Evolutionary conservation across 2,888 invertebrate genomes (phyloP).

Genomic region (Keiferia lycopersicella): DNA sequence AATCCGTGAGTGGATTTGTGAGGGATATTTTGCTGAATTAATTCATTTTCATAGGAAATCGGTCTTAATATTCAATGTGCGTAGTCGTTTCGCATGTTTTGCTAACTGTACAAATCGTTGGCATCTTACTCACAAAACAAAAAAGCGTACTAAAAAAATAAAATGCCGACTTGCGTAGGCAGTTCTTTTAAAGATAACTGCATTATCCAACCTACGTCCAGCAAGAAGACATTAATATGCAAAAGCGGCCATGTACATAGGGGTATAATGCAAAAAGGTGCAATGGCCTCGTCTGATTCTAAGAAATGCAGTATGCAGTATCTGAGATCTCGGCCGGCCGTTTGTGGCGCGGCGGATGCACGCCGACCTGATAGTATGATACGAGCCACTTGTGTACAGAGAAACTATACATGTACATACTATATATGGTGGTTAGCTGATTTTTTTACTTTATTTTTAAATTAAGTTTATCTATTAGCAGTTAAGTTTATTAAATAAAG

Average conservation of each 20-base stretch:
- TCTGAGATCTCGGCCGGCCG: slow-evolving; percentile 64
- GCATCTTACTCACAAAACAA: not conserved
- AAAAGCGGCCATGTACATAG: slow-evolving; percentile 26
- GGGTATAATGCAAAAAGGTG: slow-evolving; percentile 53
- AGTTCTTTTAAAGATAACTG: slow-evolving; percentile 13
- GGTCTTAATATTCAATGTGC: slow-evolving; percentile 31
- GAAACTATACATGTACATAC: not conserved
- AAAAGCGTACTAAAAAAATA: not conserved
- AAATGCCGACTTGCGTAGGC: not conserved
- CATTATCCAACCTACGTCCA: slow-evolving; percentile 22
- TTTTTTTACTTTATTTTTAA: not conserved
- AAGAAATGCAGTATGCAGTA: slow-evolving; percentile 67
- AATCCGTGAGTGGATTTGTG: slow-evolving; percentile 63
- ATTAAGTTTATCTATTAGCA: too few relatives aligned
- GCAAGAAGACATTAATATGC: slow-evolving; percentile 22
- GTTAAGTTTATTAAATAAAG: too few relatives aligned
- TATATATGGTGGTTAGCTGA: not conserved
- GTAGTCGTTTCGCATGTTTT: slow-evolving; percentile 14
- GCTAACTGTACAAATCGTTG: not conserved
- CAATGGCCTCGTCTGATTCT: slow-evolving; percentile 60
- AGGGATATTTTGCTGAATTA: slow-evolving; percentile 66
- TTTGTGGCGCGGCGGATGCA: slow-evolving; percentile 45
- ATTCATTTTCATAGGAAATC: slow-evolving; percentile 62
- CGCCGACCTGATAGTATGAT: slow-evolving; percentile 46
- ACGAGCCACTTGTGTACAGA: not conserved